phyloP scores from a whole-genome alignment of 2,888 invertebrate genomes.

The Villa cingulata region DNA sequence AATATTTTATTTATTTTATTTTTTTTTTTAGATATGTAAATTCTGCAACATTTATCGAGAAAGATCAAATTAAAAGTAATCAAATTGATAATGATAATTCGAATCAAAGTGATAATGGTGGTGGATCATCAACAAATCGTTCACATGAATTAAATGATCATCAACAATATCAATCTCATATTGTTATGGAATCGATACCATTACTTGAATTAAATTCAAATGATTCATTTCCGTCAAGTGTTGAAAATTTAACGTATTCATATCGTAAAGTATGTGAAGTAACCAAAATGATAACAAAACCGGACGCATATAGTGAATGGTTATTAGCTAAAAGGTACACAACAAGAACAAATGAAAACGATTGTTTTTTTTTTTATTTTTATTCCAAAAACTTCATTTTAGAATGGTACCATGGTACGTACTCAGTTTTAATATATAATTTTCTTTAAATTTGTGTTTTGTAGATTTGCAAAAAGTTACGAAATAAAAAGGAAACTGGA shows the following conservation, averaged over 20 bases:
- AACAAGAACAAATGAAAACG: too few relatives aligned
- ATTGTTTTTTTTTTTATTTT: too few relatives aligned
- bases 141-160: constrained; percentile 2
- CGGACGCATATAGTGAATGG: constrained; percentile 29
- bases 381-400: too few relatives aligned
- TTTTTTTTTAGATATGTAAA: constrained; percentile 17
- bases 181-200: constrained; percentile 17
- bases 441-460: not conserved
- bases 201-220: constrained; percentile 22
- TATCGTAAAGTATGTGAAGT: constrained; percentile 20
- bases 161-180: constrained; percentile 6
- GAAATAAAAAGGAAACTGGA: constrained; percentile 12
- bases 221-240: constrained; percentile 21
- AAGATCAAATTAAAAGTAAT: constrained; percentile 12
- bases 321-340: constrained; percentile 24
- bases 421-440: not conserved
- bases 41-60: constrained; percentile 19
- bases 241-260: constrained; percentile 16
- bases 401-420: too few relatives aligned
- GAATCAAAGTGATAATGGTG: constrained; percentile 4
- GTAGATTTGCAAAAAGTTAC: constrained; percentile 13
- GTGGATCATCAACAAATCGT: constrained; percentile 6
- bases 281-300: constrained; percentile 19
- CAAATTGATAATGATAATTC: constrained; percentile 9
- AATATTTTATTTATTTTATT: not conserved